phyloP scores from a whole-genome alignment of 2,797 vertebrate genomes.

The Sebastes diaconus region DNA sequence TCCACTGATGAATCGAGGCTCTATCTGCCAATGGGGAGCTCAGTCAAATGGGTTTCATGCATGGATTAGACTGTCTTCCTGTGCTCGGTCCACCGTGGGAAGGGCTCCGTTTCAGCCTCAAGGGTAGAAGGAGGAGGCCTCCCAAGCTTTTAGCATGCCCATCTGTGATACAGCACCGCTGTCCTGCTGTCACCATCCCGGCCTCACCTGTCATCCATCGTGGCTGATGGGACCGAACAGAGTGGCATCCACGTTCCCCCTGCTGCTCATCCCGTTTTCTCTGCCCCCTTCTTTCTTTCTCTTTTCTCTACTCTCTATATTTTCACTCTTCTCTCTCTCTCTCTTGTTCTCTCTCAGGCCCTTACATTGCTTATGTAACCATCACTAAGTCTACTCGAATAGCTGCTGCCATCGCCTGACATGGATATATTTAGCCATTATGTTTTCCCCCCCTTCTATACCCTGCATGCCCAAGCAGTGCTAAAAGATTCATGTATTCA shows the following conservation, averaged over 20 bases:
- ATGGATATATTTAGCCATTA: slow-evolving; percentile 81
- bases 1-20: slow-evolving; percentile 54
- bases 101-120: slow-evolving; percentile 44
- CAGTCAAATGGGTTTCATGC: slow-evolving; percentile 62
- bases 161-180: slow-evolving; percentile 30
- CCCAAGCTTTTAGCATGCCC: slow-evolving; percentile 54
- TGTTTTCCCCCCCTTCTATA: slow-evolving; percentile 29
- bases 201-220: slow-evolving; percentile 50
- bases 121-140: slow-evolving; percentile 40
- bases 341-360: slow-evolving; percentile 42
- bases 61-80: slow-evolving; percentile 54
- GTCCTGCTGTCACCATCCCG: slow-evolving; percentile 20
- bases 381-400: slow-evolving; percentile 72
- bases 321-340: neutral
- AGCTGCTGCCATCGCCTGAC: slow-evolving; percentile 70
- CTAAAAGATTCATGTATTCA: slow-evolving; percentile 91
- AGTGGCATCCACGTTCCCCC: slow-evolving; percentile 20
- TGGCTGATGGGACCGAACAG: slow-evolving; percentile 10
- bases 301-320: neutral
- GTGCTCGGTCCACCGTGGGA: slow-evolving; percentile 36
- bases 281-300: neutral
- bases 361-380: slow-evolving; percentile 71
- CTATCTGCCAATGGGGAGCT: slow-evolving; percentile 46
- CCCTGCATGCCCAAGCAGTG: slow-evolving; percentile 86
- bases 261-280: slow-evolving; percentile 19